Conservation (phyloP, 1,140 invertebrate species). For the silkworm (Bombyx mori) region ASM3026992v2 NC_085111.1:1829001-1829500, state of each 20-base stretch:
- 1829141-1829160: background rate
- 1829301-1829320: constrained; percentile 5
- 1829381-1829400: constrained; percentile 67
- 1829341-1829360: constrained; percentile 10
- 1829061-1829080: no score
- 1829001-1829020: no score
- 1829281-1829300: constrained; percentile 62
- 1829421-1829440: constrained; percentile 45
- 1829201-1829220: constrained; percentile 53
- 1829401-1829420: constrained; percentile 59
- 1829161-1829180: background rate
- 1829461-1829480: no score
- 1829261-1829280: constrained; percentile 58
- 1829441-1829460: background rate
- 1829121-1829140: background rate
- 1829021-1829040: no score
- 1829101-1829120: background rate
- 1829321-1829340: background rate
- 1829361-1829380: constrained; percentile 62
- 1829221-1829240: constrained; percentile 59
- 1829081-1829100: no score
- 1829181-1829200: constrained; percentile 45
- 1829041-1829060: no score
- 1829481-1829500: background rate
- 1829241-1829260: constrained; percentile 55